Evolutionary conservation across 2,113 vertebrate species (phyloP), one percentile per base, ranked within the genome.

Genomic region (Cichladusa arquata): DNA sequence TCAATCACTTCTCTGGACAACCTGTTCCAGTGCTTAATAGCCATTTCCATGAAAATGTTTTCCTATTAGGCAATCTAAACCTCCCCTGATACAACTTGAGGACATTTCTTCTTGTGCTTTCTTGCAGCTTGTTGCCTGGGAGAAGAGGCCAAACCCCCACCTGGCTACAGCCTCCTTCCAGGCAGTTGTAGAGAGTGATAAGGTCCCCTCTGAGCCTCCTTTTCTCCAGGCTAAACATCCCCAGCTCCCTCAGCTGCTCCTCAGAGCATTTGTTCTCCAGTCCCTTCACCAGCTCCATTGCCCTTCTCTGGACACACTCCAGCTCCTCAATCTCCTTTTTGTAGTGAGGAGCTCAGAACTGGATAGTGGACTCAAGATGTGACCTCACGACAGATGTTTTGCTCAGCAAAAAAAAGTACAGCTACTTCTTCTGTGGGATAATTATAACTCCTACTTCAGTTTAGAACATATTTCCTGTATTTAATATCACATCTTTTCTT

Each of bases 51-150:
- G 8, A 60, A 69, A 6, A 48, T 15, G 1, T 36, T 36, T 47
- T 82, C 26, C 36, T 48, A 5, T 24, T 65, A 44, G 11, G 14
- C 31, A 44, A 19, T 17, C 14, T 72, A 61, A 86, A 42, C 19
- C 8, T 67, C 10, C 33, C 34, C 24, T 57, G 13, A 8, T 2
- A 0, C 29, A 77, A 28, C 6, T 20, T 38, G 12, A 73, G 28
- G 20, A n/a, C 3, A 5, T 58, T 79, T 48, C 4, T 6, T 17
- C 2, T 58, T 20, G 4, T 64, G 13, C 44, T 78, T 10, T 82
- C 1, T 73, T 53, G 24, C n/a, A 73, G 0, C 26, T 42, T 29
- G 4, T 56, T 45, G 31, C 16, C 9, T 62, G 29, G 0, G 0
- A 65, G 20, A 65, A 65, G n/a, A 48, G 26, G 5, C 14, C 0